phyloP scores from a whole-genome alignment of 2,888 invertebrate species.

The Maniola hyperantus region DNA sequence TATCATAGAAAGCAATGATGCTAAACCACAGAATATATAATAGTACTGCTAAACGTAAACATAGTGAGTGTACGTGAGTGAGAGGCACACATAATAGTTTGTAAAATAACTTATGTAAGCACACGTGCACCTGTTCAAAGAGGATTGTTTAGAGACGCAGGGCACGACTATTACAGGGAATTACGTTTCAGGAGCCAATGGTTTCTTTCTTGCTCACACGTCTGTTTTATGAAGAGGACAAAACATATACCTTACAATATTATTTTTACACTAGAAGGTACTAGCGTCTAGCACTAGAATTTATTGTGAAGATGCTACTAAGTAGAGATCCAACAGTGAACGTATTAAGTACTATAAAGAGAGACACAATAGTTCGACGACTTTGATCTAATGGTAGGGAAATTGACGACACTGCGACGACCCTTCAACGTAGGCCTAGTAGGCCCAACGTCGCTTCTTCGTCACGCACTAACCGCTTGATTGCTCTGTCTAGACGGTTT shows the following conservation, averaged over 20 bases:
- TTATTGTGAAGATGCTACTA: too few relatives aligned
- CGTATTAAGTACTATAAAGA: too few relatives aligned
- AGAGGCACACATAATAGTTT: slow-evolving; percentile 55
- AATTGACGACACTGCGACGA: too few relatives aligned
- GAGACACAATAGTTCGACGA: too few relatives aligned
- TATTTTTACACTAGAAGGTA: not conserved
- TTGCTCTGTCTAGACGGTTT: too few relatives aligned
- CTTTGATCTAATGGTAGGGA: too few relatives aligned
- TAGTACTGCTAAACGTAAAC: slow-evolving; percentile 39
- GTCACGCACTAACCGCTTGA: too few relatives aligned
- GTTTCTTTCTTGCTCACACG: slow-evolving; percentile 39
- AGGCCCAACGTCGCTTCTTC: too few relatives aligned
- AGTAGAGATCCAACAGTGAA: too few relatives aligned
- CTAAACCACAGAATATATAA: too few relatives aligned
- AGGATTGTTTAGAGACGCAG: slow-evolving; percentile 58
- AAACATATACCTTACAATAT: not conserved
- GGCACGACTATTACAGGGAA: slow-evolving; percentile 43
- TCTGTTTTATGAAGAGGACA: slow-evolving; percentile 27
- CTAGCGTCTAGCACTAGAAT: not conserved
- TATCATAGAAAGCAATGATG: slow-evolving; percentile 28
- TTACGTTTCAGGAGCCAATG: slow-evolving; percentile 44
- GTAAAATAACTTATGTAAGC: slow-evolving; percentile 68
- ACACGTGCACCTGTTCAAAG: slow-evolving; percentile 77
- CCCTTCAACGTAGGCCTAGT: too few relatives aligned
- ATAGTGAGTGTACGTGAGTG: slow-evolving; percentile 53